Base-by-base conservation (phyloP, 2,797 vertebrate species). In the Coranthus polyacanthus region DNA sequence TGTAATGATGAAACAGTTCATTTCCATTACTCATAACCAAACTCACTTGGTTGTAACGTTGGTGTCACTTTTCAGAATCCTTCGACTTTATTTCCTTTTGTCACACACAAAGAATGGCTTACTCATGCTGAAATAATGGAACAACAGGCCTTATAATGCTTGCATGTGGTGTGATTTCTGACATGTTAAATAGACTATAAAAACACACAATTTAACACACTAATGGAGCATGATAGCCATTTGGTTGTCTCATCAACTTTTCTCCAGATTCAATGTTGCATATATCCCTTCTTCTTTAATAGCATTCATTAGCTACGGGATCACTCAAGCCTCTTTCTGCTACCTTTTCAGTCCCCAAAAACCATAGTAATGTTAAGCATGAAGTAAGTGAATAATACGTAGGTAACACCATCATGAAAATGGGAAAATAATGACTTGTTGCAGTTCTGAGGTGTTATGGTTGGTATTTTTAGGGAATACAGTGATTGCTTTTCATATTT, bases 201-300 rank as follows among this genome's bases (percentile, higher is more conserved):
- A 79, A 81, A 75, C 51, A 62, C 16, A 62, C 42, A 32, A 66
- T 61, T 83, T 54, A 75, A 68, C 49, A 54, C 0, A 0, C 44
- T 70, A 83, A 72, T 16, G 46, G 68, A 57, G 80, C 55, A 52
- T 67, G 8, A 36, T 5, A 39, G 47, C 22, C 71, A 65, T 82
- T 85, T 70, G 66, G 56, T 83, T 69, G 73, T 39, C 34, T 68
- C 69, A 65, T 82, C 63, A 69, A 11, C 17, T 44, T 66, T 57
- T 15, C 24, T 52, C 39, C 50, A 58, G 34, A 37, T 53, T 60
- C 49, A 58, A 13, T 38, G 43, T 21, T 58, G 64, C 43, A 52
- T 49, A 21, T 24, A 34, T 34, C 13, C 37, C 34, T 15, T 67
- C 16, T 63, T 16, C 11, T 52, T 54, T 45, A 11, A 39, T 50